Conservation (phyloP, 2,888 invertebrate genomes). For the Oxyteleia sp. region DNA sequence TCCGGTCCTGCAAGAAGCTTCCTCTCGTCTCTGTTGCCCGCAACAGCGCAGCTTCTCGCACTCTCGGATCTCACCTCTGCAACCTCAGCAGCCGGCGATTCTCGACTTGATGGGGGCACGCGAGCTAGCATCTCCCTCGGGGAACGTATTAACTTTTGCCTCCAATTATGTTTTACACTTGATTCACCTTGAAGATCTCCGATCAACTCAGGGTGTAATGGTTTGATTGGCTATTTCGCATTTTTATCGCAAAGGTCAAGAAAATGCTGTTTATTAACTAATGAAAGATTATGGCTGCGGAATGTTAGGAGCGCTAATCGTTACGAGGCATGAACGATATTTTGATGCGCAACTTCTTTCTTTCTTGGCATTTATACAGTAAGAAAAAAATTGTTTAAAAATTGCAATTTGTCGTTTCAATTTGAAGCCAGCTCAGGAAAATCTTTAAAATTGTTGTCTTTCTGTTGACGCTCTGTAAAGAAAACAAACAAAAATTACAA, state of each 20-base stretch:
- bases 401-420: too few species aligned
- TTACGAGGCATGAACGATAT: not conserved
- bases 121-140: conserved; percentile 77
- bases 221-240: conserved; percentile 30
- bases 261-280: conserved; percentile 30
- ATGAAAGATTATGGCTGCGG: conserved; percentile 15
- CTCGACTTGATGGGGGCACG: conserved; percentile 74
- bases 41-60: conserved; percentile 63
- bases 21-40: conserved; percentile 46
- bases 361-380: too few species aligned
- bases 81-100: conserved; percentile 77
- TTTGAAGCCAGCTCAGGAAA: too few species aligned
- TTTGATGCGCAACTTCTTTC: conserved; percentile 1
- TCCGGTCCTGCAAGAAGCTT: conserved; percentile 67
- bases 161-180: conserved; percentile 58
- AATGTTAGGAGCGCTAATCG: conserved; percentile 4
- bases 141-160: conserved; percentile 67
- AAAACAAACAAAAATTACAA: too few species aligned
- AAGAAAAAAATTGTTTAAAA: too few species aligned
- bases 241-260: conserved; percentile 7
- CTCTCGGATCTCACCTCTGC: conserved; percentile 78
- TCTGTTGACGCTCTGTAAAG: too few species aligned
- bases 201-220: conserved; percentile 24
- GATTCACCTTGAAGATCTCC: conserved; percentile 38
- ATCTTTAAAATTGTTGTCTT: too few species aligned